A percentile compares a stretch with the other conserved stretches of the same genome.
Evolutionary conservation across 2,888 invertebrate genomes (phyloP).

Genomic region (Eupithecia abbreviata): DNA sequence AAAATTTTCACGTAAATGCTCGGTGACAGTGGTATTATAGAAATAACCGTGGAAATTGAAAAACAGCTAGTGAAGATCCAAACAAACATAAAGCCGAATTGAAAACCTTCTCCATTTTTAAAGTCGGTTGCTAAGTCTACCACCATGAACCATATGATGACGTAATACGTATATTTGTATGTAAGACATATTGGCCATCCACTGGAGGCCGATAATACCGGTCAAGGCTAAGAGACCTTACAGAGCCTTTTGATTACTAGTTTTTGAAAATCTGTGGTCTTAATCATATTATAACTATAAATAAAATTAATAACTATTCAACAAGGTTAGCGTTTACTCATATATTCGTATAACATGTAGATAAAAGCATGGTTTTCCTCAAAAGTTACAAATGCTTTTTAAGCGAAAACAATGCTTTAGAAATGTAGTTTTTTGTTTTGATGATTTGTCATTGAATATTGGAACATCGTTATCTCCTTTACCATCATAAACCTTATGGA

Average conservation of each 20-base stretch:
- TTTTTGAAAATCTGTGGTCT: neutral
- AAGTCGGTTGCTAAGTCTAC: neutral
- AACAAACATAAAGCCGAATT: neutral
- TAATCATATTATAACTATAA: neutral
- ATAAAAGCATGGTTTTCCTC: neutral
- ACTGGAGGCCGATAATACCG: neutral
- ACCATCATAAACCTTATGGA: neutral
- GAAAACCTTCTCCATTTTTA: neutral
- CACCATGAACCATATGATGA: neutral
- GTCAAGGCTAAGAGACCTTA: slow-evolving; percentile 3
- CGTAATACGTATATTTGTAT: slow-evolving; percentile 9
- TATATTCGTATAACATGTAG: neutral
- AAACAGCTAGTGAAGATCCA: neutral
- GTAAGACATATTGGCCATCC: neutral
- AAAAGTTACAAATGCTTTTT: neutral
- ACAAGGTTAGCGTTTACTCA: neutral
- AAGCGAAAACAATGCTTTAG: no score
- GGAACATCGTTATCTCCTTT: neutral
- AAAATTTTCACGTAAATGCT: neutral
- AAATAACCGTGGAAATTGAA: neutral
- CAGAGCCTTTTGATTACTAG: neutral
- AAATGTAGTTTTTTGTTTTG: neutral
- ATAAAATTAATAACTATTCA: neutral
- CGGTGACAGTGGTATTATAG: neutral
- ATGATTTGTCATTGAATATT: neutral